These are phyloP conservation scores for Polydrusus tereticollis DNA, from an alignment of 2,888 invertebrate species.

Conservation along the genomic window DNA sequence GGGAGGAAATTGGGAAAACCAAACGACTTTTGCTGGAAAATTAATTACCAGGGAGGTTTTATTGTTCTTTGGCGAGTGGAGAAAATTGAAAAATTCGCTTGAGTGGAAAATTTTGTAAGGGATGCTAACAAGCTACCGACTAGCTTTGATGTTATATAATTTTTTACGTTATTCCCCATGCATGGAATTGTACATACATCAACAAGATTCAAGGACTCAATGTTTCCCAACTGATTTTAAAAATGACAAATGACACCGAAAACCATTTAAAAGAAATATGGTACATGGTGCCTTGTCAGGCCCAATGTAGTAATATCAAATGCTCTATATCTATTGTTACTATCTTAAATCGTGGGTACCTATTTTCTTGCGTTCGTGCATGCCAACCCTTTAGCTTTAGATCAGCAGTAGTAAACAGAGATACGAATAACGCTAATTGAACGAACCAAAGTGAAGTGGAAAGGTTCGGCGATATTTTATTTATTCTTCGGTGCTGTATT, in stretches of 20 bases:
- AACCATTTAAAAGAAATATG: constrained; percentile 15
- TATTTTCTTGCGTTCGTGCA: not conserved
- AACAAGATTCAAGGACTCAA: no score
- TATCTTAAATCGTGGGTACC: constrained; percentile 19
- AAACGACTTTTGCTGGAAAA: constrained; percentile 50
- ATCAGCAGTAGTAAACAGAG: not conserved
- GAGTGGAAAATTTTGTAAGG: constrained; percentile 33
- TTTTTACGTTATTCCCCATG: no score
- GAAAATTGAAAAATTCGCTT: constrained; percentile 47
- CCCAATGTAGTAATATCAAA: constrained; percentile 1
- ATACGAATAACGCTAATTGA: no score
- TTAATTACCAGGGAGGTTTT: constrained; percentile 50
- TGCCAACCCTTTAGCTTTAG: not conserved
- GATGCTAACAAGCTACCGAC: constrained; percentile 2
- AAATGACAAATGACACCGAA: constrained; percentile 3
- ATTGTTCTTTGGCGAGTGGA: constrained; percentile 41
- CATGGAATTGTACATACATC: no score
- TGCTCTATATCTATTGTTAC: constrained; percentile 21
- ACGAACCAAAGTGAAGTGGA: no score
- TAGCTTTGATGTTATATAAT: no score
- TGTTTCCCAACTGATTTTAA: not conserved
- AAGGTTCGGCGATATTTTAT: no score
- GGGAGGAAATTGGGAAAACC: constrained; percentile 25
- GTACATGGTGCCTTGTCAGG: not conserved
- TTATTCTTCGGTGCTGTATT: no score